Base-by-base conservation (phyloP, 2,888 invertebrate species). In the Drosophila bunnanda region DNA sequence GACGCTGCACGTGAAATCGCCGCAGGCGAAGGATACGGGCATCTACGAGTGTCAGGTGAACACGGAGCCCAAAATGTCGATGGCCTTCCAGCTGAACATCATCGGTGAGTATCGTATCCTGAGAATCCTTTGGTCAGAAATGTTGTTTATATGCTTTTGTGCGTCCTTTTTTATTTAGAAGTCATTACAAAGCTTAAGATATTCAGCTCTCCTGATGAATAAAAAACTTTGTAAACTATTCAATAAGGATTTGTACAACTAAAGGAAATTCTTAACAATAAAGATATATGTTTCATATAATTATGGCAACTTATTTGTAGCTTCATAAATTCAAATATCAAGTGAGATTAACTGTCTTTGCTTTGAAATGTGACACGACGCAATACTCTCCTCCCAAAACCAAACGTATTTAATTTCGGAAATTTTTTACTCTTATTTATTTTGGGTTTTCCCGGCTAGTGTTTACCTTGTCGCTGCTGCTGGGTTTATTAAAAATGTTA, bases 51-150 rank as follows among this genome's bases (percentile, higher is more conserved):
- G 94, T 88, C 94, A 94, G 91, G 93, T 94, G 81, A 94, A 94
- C 92, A 97, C 97, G 0, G 97, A 97, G 91, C 97, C 97, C 70
- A 97, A 97, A 94, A 96, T 97, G 95, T 97, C 96, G 52, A 94
- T 97, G 89, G 96, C 96, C 76, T 97, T 97, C 92, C 95, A 95
- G 90, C 94, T 97, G 80, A 96, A 96, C 93, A 96, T 97, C 82
- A 95, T 97, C 88, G 97, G 97, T 97, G 93, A 96, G 96, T 94
- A 34, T 41, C 12, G 9, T 6, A 46, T 13, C 5, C 17, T 17
- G n/a, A 46, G 17, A 50, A 15, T n/a, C 20, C 12, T 38, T 8
- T 4, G 20, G 20, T 9, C 2, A 15, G 0, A 32, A 48, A 13
- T 13, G 13, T 0, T 20, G 0, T 13, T 10, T n/a, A n/a, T n/a